A percentile compares a stretch with the other conserved stretches of the same genome.
These are phyloP conservation scores for Holocentrus rufus DNA, from an alignment of 2,797 vertebrate species.

Conservation along the genomic window DNA sequence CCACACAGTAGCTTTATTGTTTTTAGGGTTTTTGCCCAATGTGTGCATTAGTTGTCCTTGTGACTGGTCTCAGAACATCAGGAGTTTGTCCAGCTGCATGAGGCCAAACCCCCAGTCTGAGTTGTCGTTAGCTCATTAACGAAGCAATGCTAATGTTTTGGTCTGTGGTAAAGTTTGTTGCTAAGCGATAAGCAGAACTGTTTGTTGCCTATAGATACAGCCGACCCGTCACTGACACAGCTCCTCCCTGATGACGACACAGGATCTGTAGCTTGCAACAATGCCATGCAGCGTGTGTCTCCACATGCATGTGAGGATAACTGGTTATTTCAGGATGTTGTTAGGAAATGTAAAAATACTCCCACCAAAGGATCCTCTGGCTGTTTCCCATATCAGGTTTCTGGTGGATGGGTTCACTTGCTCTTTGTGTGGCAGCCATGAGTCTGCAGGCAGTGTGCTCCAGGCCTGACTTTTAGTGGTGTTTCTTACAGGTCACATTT, in stretches of 20 bases:
- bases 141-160: no score
- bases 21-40: no score
- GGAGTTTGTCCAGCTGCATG: no score
- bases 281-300: constrained; percentile 9
- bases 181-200: constrained; percentile 7
- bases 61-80: no score
- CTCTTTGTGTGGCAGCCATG: constrained; percentile 15
- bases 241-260: background rate
- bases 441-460: constrained; percentile 1
- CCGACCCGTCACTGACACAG: background rate
- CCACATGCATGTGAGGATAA: background rate
- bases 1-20: constrained; percentile 33
- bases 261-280: constrained; percentile 2
- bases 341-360: constrained; percentile 38
- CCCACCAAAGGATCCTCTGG: constrained; percentile 8
- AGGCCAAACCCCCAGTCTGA: no score
- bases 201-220: background rate
- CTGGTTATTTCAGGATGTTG: constrained; percentile 48
- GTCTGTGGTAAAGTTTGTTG: background rate
- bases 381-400: constrained; percentile 15
- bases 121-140: no score
- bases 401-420: constrained; percentile 2
- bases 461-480: no score
- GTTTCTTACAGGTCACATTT: no score
- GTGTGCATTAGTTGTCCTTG: no score